Percentiles rank a stretch among this genome's conserved stretches.
These are phyloP conservation scores for Cryptomyrus ogoouensis DNA, from an alignment of 2,113 vertebrate genomes.

Conservation along the genomic window DNA sequence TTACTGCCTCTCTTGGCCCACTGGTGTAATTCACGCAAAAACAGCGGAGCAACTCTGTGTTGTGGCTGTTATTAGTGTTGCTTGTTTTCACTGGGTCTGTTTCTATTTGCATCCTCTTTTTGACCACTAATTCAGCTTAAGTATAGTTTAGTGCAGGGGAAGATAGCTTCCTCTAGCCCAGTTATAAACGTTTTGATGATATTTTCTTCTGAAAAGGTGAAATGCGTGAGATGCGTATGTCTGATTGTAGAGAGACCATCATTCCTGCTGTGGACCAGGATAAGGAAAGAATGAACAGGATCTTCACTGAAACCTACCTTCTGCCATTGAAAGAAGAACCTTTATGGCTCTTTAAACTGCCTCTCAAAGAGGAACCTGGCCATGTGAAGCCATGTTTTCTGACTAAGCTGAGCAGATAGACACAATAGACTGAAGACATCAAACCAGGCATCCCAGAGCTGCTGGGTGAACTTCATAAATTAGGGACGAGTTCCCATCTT, in stretches of 20 bases:
- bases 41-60: conserved; percentile 49
- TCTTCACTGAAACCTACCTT: neutral
- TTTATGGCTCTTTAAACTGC: neutral
- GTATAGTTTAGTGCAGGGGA: neutral
- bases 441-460: neutral
- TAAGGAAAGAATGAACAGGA: neutral
- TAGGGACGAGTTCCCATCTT: neutral
- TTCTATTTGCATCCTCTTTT: neutral
- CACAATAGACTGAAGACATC: neutral
- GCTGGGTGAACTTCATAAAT: neutral
- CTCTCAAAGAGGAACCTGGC: neutral
- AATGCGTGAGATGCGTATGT: neutral
- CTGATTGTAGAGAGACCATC: neutral
- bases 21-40: conserved; percentile 61
- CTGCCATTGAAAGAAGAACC: neutral
- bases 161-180: neutral
- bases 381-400: neutral
- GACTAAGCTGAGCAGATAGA: neutral
- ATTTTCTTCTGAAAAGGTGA: neutral
- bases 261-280: neutral
- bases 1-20: conserved; percentile 52
- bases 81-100: conserved; percentile 23
- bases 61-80: conserved; percentile 28
- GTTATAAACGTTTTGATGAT: neutral
- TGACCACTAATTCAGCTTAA: neutral